Conservation (phyloP, 2,888 invertebrate species). For the Harpagoxenus sublaevis region DNA sequence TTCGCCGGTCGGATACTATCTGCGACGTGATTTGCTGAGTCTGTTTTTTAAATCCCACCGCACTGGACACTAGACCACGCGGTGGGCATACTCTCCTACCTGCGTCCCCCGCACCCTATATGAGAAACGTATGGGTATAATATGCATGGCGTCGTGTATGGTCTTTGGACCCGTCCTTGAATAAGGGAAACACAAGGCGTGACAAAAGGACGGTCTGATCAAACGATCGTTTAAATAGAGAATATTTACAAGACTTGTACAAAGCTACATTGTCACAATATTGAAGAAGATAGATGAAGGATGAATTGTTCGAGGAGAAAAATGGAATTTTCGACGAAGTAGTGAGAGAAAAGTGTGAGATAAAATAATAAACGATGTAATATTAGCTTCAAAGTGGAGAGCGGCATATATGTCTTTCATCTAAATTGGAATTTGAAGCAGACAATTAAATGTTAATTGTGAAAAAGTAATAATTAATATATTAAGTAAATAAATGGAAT, state of each 20-base stretch:
- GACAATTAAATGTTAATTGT: background rate
- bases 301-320: background rate
- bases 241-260: no score
- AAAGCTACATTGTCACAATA: background rate
- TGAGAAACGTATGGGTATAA: background rate
- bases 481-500: background rate
- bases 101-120: background rate
- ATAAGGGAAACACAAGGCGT: background rate
- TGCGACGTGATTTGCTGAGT: slow-evolving; percentile 6
- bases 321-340: background rate
- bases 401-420: background rate
- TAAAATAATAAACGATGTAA: background rate
- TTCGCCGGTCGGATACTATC: background rate
- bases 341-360: background rate
- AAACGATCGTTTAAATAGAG: background rate
- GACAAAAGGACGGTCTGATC: background rate
- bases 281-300: background rate
- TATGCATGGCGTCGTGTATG: background rate
- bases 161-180: background rate
- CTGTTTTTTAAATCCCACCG: slow-evolving; percentile 20
- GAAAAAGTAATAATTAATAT: background rate
- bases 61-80: background rate
- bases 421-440: background rate
- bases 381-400: background rate
- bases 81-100: background rate